Base-by-base conservation (phyloP, 2,113 vertebrate species). In the Paradisaea rubra region DNA sequence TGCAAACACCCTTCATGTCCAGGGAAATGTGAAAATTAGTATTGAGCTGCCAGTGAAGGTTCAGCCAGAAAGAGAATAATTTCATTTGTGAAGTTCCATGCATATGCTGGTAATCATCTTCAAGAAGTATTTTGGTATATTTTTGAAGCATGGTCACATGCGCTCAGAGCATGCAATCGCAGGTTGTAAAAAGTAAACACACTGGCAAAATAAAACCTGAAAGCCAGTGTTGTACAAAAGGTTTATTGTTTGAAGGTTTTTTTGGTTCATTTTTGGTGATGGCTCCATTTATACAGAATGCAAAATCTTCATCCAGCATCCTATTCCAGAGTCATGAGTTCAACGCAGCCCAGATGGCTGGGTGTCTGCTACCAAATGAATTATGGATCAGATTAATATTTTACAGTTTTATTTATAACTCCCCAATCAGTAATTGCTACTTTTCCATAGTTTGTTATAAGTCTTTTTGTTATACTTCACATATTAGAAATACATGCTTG, bases 381-480 rank as follows among this genome's bases (percentile, higher is more conserved):
- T 97, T 97, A 93, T 97, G 92, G 73, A 97, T 96, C 85, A 95
- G 77, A 61, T 93, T 76, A 95, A 96, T 97, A 93, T 91, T 96
- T 96, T 91, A 94, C 79, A 53, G 52, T 77, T 93, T 97, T 94
- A 81, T 89, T 96, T 96, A 86, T 92, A 86, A n/a, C 56, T 95
- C 71, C 91, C 64, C 53, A 47, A 71, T 91, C 4, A 2, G 59
- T 94, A 94, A 91, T 95, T 92, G 57, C 91, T 85, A 63, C 82
- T 86, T 91, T 96, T 87, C 86, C 76, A 73, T 93, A 41, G 41
- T 94, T 96, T 86, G 21, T 94, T 96, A 47, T 59, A 76, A 96
- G 69, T 57, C 59, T 57, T 94, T 88, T 70, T 85, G 54, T 92
- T 97, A 66, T 71, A 41, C 56, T 86, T 79, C 50, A 57, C 83